Base-by-base conservation (phyloP, 2,888 invertebrate species). In the Deladenus siricidicola region DNA sequence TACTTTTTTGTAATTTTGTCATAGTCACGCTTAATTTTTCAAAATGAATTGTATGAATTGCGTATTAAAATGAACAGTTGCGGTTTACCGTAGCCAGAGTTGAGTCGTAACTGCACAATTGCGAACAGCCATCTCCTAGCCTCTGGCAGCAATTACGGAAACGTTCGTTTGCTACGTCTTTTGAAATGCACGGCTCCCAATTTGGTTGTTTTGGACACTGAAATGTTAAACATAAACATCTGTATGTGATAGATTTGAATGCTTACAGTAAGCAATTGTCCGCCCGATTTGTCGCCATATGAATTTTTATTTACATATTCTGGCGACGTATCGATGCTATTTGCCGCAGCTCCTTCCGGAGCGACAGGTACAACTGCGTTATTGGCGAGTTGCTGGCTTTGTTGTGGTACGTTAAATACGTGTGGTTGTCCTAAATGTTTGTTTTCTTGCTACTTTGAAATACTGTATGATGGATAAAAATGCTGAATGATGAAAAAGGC, bases 111-210 rank as follows among this genome's bases (percentile, higher is more conserved):
- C 70, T 73, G 62, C 77, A 77, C 29, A 77, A 66, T 42, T 71
- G 69, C 23, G 69, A 60, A 59, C 77, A 77, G 6, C 77, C 77
- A 23, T 77, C 77, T 29, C 77, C 77, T 19, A 77, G 64, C 44
- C 70, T 63, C 17, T 69, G 62, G 43, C 77, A 77, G 49, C 77
- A 77, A 62, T 72, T 75, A n/a, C 67, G 64, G 68, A 77, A 77
- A 28, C 76, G 67, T 44, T 73, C 70, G 34, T 76, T 75, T 30
- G 74, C 74, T 6, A 68, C 57, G 6, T 73, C 71, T 56, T 77
- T 77, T 10, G 71, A 63, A 44, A 77, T 73, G 63, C 77, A 77
- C 23, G 77, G 75, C 56, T 73, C 70, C 75, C 75, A 77, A 62
- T 73, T 75, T 23, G 76, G 74, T 56, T 75, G 76, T 43, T 70